These are phyloP conservation scores for Phoxinus dragarum DNA, from an alignment of 2,797 vertebrate genomes.

Conservation along the genomic window DNA sequence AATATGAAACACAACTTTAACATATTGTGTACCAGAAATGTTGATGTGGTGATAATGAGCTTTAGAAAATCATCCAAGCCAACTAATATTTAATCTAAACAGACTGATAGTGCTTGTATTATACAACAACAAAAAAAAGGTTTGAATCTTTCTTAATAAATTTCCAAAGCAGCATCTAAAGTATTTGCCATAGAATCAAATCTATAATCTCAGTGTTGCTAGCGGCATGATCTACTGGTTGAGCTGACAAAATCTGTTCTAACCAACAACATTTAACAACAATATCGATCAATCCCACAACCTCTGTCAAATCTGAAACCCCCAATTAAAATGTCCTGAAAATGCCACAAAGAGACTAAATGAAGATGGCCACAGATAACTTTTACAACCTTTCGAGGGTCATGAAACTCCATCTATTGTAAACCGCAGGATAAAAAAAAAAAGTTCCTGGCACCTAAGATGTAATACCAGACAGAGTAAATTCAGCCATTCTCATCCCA, in stretches of 20 bases:
- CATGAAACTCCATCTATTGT: constrained; percentile 18
- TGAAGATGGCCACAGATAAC: not conserved
- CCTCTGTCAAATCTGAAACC: not conserved
- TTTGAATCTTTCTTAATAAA: not conserved
- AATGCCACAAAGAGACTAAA: not conserved
- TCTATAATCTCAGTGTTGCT: not conserved
- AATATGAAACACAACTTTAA: not conserved
- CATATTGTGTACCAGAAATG: not conserved
- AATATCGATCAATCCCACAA: not conserved
- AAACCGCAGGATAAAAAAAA: constrained; percentile 21
- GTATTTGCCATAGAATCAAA: not conserved
- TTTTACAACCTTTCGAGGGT: not conserved
- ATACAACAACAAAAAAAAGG: too few relatives aligned
- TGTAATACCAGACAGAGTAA: constrained; percentile 7
- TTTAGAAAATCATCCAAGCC: not conserved
- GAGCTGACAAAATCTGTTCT: not conserved
- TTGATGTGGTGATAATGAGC: not conserved
- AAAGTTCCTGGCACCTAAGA: not conserved
- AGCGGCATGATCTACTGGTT: not conserved
- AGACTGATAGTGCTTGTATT: not conserved
- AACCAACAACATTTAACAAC: not conserved
- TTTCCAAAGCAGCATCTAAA: not conserved
- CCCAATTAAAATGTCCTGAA: not conserved
- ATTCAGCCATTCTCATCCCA: constrained; percentile 14
- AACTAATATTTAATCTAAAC: not conserved